Conservation (phyloP, 2,888 invertebrate species). For the Cyrtodaria siliqua region DNA sequence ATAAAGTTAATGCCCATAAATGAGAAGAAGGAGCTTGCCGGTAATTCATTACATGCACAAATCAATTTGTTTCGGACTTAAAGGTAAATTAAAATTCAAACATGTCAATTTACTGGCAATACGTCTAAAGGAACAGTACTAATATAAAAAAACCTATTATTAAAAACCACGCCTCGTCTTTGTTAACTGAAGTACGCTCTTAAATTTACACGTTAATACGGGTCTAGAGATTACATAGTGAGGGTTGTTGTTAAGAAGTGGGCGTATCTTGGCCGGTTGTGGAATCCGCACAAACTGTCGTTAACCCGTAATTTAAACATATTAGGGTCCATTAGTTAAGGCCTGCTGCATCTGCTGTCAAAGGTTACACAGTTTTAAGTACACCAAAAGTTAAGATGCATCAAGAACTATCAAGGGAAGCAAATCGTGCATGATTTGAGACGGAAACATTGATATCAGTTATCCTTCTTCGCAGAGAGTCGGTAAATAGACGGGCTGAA, state of each 20-base stretch:
- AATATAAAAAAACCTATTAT: constrained; percentile 48
- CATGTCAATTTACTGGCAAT: constrained; percentile 53
- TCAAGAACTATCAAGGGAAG: not conserved
- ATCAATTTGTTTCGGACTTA: constrained; percentile 35
- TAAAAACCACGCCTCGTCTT: constrained; percentile 51
- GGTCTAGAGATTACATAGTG: constrained; percentile 32
- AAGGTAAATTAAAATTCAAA: constrained; percentile 51
- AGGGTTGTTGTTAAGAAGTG: constrained; percentile 38
- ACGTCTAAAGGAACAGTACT: constrained; percentile 31
- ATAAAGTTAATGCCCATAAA: too few relatives aligned
- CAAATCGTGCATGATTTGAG: not conserved
- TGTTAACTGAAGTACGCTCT: constrained; percentile 42
- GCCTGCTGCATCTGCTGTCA: constrained; percentile 49
- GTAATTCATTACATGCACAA: constrained; percentile 17
- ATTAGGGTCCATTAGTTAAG: constrained; percentile 62
- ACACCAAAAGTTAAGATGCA: not conserved
- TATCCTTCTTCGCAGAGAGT: too few relatives aligned
- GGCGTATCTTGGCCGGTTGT: constrained; percentile 54
- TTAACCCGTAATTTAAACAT: constrained; percentile 62
- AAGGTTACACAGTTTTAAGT: constrained; percentile 31
- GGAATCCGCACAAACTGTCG: constrained; percentile 53
- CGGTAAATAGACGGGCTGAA: too few relatives aligned
- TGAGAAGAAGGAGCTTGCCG: not conserved
- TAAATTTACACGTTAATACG: constrained; percentile 47
- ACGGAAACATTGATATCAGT: not conserved